Evolutionary conservation across 1,140 invertebrate genomes (phyloP).

Genomic region (Conus ventricosus): DNA sequence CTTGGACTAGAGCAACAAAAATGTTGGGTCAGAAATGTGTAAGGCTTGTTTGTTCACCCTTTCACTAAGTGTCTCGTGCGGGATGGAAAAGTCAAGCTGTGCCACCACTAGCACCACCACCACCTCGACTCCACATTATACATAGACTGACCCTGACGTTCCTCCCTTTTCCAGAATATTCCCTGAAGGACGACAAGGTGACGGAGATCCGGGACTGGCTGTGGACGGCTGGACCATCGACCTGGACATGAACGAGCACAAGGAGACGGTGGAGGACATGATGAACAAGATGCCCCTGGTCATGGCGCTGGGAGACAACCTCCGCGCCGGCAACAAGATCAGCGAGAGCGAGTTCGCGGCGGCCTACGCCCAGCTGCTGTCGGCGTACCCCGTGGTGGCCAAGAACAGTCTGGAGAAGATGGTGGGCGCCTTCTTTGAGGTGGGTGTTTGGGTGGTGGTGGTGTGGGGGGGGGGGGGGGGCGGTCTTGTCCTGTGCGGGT

Average conservation of each 20-base stretch:
- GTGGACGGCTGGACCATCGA: constrained; percentile 42
- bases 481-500: neutral
- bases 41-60: too few relatives aligned
- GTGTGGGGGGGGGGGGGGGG: too few relatives aligned
- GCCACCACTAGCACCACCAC: too few relatives aligned
- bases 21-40: too few relatives aligned
- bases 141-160: too few relatives aligned
- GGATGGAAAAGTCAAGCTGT: too few relatives aligned
- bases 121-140: too few relatives aligned
- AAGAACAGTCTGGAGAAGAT: constrained; percentile 39
- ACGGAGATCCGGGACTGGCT: constrained; percentile 43
- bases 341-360: constrained; percentile 37
- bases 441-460: neutral
- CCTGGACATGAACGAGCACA: constrained; percentile 24
- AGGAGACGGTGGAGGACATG: constrained; percentile 27
- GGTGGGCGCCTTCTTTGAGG: constrained; percentile 41
- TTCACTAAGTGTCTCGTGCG: too few relatives aligned
- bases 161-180: constrained; percentile 12
- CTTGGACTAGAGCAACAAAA: too few relatives aligned
- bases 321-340: constrained; percentile 31
- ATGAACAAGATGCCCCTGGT: constrained; percentile 38
- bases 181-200: constrained; percentile 30
- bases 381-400: constrained; percentile 27
- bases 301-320: constrained; percentile 1
- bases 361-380: constrained; percentile 37